These are phyloP conservation scores for Echiichthys vipera DNA, from an alignment of 2,797 vertebrate species.

Conservation along the genomic window DNA sequence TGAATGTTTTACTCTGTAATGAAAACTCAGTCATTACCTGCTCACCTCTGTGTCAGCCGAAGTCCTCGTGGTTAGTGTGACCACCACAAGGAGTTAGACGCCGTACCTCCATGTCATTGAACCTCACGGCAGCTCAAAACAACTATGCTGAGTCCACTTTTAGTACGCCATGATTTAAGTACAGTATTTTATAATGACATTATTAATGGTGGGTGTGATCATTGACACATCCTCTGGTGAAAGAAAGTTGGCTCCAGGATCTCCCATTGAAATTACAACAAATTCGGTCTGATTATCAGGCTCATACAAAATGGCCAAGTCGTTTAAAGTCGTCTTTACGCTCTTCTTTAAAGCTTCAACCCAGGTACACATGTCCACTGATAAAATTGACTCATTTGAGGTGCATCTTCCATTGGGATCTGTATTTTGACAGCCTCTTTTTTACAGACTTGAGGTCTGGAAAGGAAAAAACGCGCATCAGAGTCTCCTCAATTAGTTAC, in stretches of 20 bases:
- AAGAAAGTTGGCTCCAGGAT: background rate
- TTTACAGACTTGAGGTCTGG: too few species aligned
- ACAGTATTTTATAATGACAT: background rate
- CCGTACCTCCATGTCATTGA: background rate
- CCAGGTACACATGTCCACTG: too few species aligned
- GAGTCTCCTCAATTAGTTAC: too few species aligned
- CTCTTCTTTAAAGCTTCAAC: too few species aligned
- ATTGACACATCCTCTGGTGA: background rate
- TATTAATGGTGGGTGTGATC: background rate
- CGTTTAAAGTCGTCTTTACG: too few species aligned
- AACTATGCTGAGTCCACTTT: background rate
- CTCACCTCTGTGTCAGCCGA: constrained; percentile 8
- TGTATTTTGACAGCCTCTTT: too few species aligned
- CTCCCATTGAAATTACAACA: background rate
- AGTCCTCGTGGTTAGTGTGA: background rate
- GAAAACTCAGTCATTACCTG: constrained; percentile 24
- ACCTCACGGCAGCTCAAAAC: background rate
- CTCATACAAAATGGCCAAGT: background rate
- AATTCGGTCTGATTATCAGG: background rate
- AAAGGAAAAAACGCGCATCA: too few species aligned
- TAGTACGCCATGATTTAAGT: background rate
- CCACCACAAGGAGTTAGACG: background rate
- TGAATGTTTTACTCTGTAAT: constrained; percentile 51
- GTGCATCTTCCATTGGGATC: too few species aligned
- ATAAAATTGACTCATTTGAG: too few species aligned